Conservation (phyloP, 2,888 invertebrate species). For the Agrilus biguttatus region DNA sequence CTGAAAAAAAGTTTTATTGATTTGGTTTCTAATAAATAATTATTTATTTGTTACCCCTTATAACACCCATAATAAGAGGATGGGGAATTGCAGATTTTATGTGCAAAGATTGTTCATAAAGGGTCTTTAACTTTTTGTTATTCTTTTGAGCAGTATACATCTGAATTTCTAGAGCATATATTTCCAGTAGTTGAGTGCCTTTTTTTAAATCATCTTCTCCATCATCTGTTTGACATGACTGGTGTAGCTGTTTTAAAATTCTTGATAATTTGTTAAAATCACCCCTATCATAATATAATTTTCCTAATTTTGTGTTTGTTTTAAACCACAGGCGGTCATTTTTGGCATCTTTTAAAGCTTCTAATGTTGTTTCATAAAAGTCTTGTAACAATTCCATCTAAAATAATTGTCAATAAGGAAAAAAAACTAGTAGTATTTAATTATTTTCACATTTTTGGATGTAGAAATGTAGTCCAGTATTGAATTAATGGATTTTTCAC, state of each 20-base stretch:
- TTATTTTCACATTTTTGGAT: constrained; percentile 77
- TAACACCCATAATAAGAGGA: constrained; percentile 98
- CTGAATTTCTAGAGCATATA: constrained; percentile 97
- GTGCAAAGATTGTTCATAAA: constrained; percentile 96
- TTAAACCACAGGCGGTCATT: constrained; percentile 99
- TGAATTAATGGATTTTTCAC: constrained; percentile 98
- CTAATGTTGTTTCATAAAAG: constrained; percentile 93
- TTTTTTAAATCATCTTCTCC: constrained; percentile 96
- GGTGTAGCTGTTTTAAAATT: constrained; percentile 92
- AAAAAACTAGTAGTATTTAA: constrained; percentile 1
- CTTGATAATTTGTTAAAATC: constrained; percentile 90
- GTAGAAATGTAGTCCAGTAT: constrained; percentile 99
- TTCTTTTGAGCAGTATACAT: constrained; percentile 99
- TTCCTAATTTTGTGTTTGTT: constrained; percentile 97
- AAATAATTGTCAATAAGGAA: constrained; percentile 12
- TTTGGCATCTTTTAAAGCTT: constrained; percentile 92
- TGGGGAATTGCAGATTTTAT: constrained; percentile 99
- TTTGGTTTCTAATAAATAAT: not conserved
- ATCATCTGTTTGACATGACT: constrained; percentile 95
- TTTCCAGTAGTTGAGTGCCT: constrained; percentile 93
- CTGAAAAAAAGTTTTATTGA: constrained; percentile 31
- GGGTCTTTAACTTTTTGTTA: constrained; percentile 89
- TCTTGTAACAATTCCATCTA: constrained; percentile 96
- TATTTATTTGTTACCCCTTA: constrained; percentile 52
- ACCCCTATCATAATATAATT: constrained; percentile 91